Evolutionary conservation across 2,113 vertebrate genomes (phyloP).

Genomic region (Mormyrus lacerda): DNA sequence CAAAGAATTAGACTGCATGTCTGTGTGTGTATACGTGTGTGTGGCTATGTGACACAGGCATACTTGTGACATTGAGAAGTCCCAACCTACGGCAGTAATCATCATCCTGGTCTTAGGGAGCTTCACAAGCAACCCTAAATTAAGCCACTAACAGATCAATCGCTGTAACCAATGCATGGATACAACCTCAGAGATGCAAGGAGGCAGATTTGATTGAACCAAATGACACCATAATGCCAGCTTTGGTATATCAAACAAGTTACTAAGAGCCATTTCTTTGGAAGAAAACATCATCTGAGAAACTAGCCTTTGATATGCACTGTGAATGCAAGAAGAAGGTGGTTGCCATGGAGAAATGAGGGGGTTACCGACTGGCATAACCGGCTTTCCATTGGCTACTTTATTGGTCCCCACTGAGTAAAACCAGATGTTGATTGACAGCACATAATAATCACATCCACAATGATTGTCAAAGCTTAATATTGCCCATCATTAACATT

Average conservation of each 20-base stretch:
- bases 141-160: background rate
- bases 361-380: background rate
- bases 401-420: background rate
- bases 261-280: background rate
- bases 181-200: background rate
- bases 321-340: background rate
- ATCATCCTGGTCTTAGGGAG: background rate
- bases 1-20: background rate
- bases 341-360: background rate
- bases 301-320: background rate
- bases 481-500: background rate
- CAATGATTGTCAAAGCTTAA: background rate
- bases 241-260: background rate
- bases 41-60: background rate
- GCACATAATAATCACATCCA: background rate
- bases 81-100: background rate
- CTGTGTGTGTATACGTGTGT: constrained; percentile 7
- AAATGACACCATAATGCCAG: background rate
- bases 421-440: background rate
- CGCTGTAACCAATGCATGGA: background rate
- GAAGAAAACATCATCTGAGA: background rate
- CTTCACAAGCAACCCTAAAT: background rate
- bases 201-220: background rate
- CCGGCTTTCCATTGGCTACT: background rate
- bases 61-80: background rate